A percentile compares a stretch with the other conserved stretches of the same genome.
These are phyloP conservation scores for Pseudachorutes palmiensis DNA, from an alignment of 1,140 invertebrate species.

Conservation along the genomic window DNA sequence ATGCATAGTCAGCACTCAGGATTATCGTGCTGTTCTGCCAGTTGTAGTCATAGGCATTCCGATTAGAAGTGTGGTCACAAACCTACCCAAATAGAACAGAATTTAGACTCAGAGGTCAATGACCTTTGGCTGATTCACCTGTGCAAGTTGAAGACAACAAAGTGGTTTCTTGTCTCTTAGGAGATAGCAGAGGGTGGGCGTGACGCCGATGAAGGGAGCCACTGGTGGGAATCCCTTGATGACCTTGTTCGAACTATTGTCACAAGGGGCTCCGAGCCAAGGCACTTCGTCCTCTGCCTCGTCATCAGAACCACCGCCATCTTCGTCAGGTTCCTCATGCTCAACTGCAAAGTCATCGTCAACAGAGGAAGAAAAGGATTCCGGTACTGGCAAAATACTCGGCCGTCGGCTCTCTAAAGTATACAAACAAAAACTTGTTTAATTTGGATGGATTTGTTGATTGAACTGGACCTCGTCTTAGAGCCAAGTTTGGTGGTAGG, in stretches of 20 bases:
- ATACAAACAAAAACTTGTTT: neutral
- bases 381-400: slow-evolving; percentile 76
- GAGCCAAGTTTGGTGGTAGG: no score
- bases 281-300: slow-evolving; percentile 80
- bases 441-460: no score
- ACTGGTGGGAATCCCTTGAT: slow-evolving; percentile 89
- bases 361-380: slow-evolving; percentile 55
- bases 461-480: no score
- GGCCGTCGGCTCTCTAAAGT: slow-evolving; percentile 65
- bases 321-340: slow-evolving; percentile 50
- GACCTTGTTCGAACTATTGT: slow-evolving; percentile 60
- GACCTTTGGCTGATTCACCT: slow-evolving; percentile 61
- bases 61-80: slow-evolving; percentile 86
- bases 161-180: slow-evolving; percentile 91
- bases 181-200: slow-evolving; percentile 89
- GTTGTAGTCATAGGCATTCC: slow-evolving; percentile 93
- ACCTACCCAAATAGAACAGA: slow-evolving; percentile 55
- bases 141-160: slow-evolving; percentile 88
- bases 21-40: slow-evolving; percentile 98
- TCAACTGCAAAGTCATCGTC: slow-evolving; percentile 46
- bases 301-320: slow-evolving; percentile 71
- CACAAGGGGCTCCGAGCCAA: slow-evolving; percentile 69
- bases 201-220: slow-evolving; percentile 95
- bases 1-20: slow-evolving; percentile 91
- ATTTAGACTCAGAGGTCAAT: no score